Evolutionary conservation across 2,888 invertebrate genomes (phyloP).

Genomic region (Leptogaster cylindrica): DNA sequence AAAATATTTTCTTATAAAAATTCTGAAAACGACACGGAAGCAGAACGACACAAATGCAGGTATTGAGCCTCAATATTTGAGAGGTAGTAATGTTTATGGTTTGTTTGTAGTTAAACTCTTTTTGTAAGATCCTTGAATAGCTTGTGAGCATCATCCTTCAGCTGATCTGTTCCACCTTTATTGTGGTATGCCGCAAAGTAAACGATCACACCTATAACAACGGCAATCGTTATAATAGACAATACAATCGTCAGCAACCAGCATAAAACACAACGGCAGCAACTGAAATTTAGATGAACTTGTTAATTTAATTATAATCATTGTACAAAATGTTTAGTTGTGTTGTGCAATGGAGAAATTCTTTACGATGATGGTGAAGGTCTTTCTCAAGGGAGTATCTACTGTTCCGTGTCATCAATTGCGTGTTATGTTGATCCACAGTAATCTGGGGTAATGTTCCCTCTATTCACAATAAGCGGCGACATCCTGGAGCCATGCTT

Average conservation of each 20-base stretch:
- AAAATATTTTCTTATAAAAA: no score
- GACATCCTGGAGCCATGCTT: conserved; percentile 9
- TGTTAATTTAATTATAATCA: not conserved
- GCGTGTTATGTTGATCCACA: not conserved
- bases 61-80: no score
- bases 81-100: no score
- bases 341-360: no score
- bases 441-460: not conserved
- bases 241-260: conserved; percentile 54
- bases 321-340: not conserved
- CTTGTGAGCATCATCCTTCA: conserved; percentile 16
- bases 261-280: conserved; percentile 57
- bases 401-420: not conserved
- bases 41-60: no score
- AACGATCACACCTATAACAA: conserved; percentile 57
- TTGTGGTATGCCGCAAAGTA: conserved; percentile 56
- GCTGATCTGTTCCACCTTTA: conserved; percentile 50
- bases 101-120: no score
- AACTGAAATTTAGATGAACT: conserved; percentile 51
- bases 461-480: no score
- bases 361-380: no score
- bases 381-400: not conserved
- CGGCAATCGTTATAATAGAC: conserved; percentile 51
- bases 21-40: no score
- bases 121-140: not conserved